Base-by-base conservation (phyloP, 2,113 vertebrate genomes). In the Leptobrachium leishanense region DNA sequence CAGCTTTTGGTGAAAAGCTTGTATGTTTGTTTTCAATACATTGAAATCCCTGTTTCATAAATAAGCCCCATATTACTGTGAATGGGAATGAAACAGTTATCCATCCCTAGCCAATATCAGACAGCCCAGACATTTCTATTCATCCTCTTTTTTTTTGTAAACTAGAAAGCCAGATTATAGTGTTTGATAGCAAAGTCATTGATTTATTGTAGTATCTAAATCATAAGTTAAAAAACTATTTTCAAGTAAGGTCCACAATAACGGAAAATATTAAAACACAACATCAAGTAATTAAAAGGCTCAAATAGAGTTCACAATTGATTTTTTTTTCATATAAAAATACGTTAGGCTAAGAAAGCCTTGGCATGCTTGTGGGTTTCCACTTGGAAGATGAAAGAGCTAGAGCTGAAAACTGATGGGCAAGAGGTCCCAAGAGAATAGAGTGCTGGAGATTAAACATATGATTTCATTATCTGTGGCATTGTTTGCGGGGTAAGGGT, bases 401-500 rank as follows among this genome's bases (percentile, higher is more conserved):
- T 13, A 46, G 6, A 62, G 57, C 20, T 41, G 31, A 57, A 50
- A 50, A 71, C 42, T 72, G 43, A 12, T 54, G 41, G 46, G 44
- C 15, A 41, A 20, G 6, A 64, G 3, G 53, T 42, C 55, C 12
- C 43, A 65, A n/a, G 57, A 42, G 11, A 43, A 41, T 31, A 1
- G 41, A 63, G 6, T 62, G 67, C 55, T n/a, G 54, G 43, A 59
- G 40, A 67, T 57, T 57, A 73, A 43, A 74, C 54, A 57, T 53
- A 68, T 59, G 70, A 74, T 68, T 80, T 80, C 70, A 74, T 74
- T 80, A 59, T 68, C 46, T 74, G 64, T 55, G 64, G 15, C 46
- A 59, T 40, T 74, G 42, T 41, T 72, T 80, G 70, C 20, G 50
- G 63, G 13, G 20, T 66, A 55, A 54, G 53, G 53, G 50, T 80